Conservation (phyloP, 2,888 invertebrate species). For the Synergus umbraculus region DNA sequence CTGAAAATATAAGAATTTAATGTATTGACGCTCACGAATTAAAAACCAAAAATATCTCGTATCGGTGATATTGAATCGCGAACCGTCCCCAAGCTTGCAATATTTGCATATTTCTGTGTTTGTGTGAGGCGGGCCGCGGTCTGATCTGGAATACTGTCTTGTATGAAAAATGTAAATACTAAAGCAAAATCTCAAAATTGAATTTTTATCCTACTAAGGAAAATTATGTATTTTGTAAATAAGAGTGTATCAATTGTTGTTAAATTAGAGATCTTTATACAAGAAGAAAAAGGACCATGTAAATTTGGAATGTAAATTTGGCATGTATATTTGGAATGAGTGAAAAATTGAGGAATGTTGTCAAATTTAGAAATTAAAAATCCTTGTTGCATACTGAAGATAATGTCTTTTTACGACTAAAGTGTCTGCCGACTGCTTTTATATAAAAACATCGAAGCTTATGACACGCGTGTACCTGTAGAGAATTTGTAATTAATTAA, state of each 20-base stretch:
- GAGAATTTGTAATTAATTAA: constrained; percentile 17
- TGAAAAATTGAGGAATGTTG: neutral
- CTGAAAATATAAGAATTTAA: neutral
- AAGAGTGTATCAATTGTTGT: constrained; percentile 31
- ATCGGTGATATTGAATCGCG: too few species aligned
- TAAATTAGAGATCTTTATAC: constrained; percentile 34
- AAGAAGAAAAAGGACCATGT: constrained; percentile 13
- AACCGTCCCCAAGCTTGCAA: too few species aligned
- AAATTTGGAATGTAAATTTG: neutral
- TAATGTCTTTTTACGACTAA: constrained; percentile 12
- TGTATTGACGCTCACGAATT: neutral
- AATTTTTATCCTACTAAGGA: constrained; percentile 16
- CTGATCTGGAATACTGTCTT: too few species aligned
- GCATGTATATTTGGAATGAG: neutral
- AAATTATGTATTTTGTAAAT: constrained; percentile 19
- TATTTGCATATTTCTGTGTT: too few species aligned
- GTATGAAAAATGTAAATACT: neutral
- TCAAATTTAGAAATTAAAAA: neutral
- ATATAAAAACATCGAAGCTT: constrained; percentile 28
- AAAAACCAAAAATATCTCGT: too few species aligned
- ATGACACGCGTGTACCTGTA: neutral
- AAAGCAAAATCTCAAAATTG: neutral
- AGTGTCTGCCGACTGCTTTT: constrained; percentile 25
- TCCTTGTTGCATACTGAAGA: neutral
- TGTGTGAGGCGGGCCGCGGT: too few species aligned